phyloP scores from a whole-genome alignment of 2,888 invertebrate species.

The Phaonia tiefii region DNA sequence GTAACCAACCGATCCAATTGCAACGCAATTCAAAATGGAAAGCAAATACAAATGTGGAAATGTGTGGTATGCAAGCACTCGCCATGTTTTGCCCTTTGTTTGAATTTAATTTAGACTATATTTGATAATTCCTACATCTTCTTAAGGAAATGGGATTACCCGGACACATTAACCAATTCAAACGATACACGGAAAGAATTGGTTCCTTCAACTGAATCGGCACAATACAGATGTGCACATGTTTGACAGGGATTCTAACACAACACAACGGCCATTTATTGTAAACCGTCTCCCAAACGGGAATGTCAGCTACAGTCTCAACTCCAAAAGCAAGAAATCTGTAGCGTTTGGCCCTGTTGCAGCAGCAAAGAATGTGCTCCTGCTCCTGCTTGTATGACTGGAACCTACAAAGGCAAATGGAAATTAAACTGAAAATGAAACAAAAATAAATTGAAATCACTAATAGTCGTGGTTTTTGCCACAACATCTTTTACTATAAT shows the following conservation, averaged over 20 bases:
- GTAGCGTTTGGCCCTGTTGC: neutral
- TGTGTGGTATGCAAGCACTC: neutral
- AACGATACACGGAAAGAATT: neutral
- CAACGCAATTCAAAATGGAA: neutral
- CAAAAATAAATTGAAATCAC: too few species aligned
- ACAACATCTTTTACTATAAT: too few species aligned
- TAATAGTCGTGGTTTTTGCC: too few species aligned
- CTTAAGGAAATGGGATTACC: slow-evolving; percentile 36
- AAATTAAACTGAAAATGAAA: too few species aligned
- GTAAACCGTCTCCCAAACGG: slow-evolving; percentile 10
- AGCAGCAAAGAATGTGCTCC: neutral
- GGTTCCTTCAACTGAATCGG: neutral
- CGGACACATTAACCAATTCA: neutral
- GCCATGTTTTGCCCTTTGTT: neutral
- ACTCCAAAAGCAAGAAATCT: too few species aligned
- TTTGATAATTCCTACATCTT: slow-evolving; percentile 29
- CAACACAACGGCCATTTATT: slow-evolving; percentile 29
- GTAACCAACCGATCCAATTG: neutral
- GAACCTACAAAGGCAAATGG: too few species aligned
- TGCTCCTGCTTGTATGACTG: too few species aligned
- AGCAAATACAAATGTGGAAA: slow-evolving; percentile 20
- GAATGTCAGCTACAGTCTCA: neutral
- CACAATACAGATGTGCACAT: slow-evolving; percentile 30
- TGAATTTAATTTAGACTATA: slow-evolving; percentile 34
- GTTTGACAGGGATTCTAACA: slow-evolving; percentile 1